These are phyloP conservation scores for Hemiprocne comata DNA, from an alignment of 2,113 vertebrate genomes.

Conservation along the genomic window DNA sequence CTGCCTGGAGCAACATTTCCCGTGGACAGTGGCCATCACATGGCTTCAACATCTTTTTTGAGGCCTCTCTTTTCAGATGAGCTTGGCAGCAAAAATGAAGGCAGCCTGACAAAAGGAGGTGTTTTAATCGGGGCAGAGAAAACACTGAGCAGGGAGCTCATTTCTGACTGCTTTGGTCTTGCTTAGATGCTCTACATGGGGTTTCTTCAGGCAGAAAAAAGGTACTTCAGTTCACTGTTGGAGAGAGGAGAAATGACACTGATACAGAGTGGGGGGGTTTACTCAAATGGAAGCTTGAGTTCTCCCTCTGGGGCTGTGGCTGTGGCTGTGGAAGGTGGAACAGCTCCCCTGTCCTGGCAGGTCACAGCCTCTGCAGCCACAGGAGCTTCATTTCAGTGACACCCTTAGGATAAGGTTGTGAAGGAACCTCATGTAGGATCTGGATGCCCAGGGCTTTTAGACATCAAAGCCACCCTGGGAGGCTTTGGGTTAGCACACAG, in stretches of 20 bases:
- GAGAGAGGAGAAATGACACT: neutral
- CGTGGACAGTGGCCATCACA: neutral
- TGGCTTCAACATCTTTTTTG: neutral
- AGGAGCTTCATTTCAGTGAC: neutral
- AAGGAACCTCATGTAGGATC: fast-evolving
- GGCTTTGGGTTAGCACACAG: neutral
- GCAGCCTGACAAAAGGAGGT: neutral
- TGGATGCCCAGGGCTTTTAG: neutral
- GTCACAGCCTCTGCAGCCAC: neutral
- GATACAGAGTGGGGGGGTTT: neutral
- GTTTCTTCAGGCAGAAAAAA: constrained; percentile 5
- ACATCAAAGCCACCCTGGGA: neutral
- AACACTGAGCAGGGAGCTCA: neutral
- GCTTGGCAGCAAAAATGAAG: neutral
- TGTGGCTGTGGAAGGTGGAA: neutral
- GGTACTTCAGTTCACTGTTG: neutral
- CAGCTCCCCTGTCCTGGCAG: neutral
- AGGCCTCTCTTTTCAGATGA: constrained; percentile 13
- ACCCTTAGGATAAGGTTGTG: neutral
- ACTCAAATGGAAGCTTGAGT: neutral
- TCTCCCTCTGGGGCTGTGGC: neutral
- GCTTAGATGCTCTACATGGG: neutral
- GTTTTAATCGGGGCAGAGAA: neutral
- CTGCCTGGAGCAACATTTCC: neutral
- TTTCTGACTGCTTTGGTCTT: neutral